Evolutionary conservation across 2,797 vertebrate genomes (phyloP).

Genomic region (Lepus oiostolus): DNA sequence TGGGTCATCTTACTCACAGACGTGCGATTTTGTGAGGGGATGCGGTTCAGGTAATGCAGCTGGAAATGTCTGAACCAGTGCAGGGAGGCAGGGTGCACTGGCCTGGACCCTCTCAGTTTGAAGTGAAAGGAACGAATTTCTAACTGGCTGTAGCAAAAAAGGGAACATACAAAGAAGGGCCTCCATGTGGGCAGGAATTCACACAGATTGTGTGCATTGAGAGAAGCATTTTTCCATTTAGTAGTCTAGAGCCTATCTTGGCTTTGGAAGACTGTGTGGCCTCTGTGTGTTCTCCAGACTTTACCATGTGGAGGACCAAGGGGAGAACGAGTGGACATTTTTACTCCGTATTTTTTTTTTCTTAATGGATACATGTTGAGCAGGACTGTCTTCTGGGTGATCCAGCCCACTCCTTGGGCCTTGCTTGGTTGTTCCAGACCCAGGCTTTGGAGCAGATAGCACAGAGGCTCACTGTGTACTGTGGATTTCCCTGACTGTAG

Average conservation of each 20-base stretch:
- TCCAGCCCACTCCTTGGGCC: background rate
- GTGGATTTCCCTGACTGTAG: background rate
- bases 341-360: background rate
- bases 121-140: constrained; percentile 15
- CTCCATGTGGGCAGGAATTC: background rate
- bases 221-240: constrained; percentile 42
- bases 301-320: background rate
- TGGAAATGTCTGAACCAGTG: background rate
- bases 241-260: background rate
- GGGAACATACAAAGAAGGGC: background rate
- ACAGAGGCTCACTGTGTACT: background rate
- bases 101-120: background rate
- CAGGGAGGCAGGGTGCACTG: background rate
- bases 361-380: background rate
- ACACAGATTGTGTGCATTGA: background rate
- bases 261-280: background rate
- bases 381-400: background rate
- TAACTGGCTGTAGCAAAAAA: constrained; percentile 24
- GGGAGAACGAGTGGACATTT: constrained; percentile 6
- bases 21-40: background rate
- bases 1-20: background rate
- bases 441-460: background rate
- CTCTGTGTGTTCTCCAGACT: background rate
- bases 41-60: background rate
- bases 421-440: background rate